Evolutionary conservation across 2,888 invertebrate genomes (phyloP), one percentile per base, ranked within the genome.

Genomic region (Pheosia tremula): DNA sequence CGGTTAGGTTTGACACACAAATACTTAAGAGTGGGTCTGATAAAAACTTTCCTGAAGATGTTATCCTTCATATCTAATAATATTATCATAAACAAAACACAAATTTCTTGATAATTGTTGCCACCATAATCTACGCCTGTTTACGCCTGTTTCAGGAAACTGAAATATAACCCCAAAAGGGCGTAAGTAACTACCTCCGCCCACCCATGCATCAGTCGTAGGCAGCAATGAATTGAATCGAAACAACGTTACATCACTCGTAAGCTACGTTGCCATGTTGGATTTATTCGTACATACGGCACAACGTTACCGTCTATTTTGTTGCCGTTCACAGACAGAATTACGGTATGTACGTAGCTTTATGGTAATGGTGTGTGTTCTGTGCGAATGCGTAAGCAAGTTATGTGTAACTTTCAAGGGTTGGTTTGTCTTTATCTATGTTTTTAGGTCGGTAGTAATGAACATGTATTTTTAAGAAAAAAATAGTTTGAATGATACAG

Each of bases 161-260:
- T 6, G 8, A 3, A 50, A 50, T 6, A 50, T 24, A 24, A 24
- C 24, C 24, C 24, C 36, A 52, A 7, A 8, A 52, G 36, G 24
- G 8, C 53, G 9, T 10, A 37, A 37, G 10, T 53, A 39, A 55
- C n/a, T 11, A 39, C n/a, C 39, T 10, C 37, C 7, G 7, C 37
- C 36, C 8, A n/a, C 24, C n/a, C 55, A 55, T 83, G 76, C 71
- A 78, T 83, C 73, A 80, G 75, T 36, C 5, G 39, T 71, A 73
- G 71, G 66, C 66, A 67, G 80, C 82, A 80, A 84, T 85, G 80
- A 84, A 84, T 84, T 83, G 82, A 80, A 81, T 79, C 74, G 69
- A 68, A 77, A 72, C 69, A 72, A 77, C 81, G 79, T 78, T 82
- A 79, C 75, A 82, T 83, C 80, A 81, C 71, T 72, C 67, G 77